Base-by-base conservation (phyloP, 2,113 vertebrate genomes). In the Thalassoma bifasciatum region DNA sequence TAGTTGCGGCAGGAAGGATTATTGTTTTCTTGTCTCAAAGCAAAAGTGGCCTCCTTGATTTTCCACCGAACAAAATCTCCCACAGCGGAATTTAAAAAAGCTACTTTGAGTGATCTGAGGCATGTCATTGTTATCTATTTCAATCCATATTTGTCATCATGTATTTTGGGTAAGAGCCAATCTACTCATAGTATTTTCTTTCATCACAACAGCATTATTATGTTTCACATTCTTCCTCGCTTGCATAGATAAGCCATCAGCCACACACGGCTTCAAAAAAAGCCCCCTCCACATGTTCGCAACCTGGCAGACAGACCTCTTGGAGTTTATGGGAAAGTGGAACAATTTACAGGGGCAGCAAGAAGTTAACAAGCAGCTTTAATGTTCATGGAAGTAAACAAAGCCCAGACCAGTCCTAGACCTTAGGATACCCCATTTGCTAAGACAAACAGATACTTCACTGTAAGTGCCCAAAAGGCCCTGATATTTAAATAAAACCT, bases 311-410 rank as follows among this genome's bases (percentile, higher is more conserved):
- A 57, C 67, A 81, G 58, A 57, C 68, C 30, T 14, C 44, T 76
- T n/a, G 78, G 68, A 58, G 54, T 82, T 87, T 71, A 84, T 85
- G 59, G 85, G 79, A 79, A 87, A 87, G 57, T 70, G 75, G 82
- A 75, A 60, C 40, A 58, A 73, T 92, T 93, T 90, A 92, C 67
- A 61, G 68, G 67, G 74, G 75, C n/a, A 72, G 56, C 1, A 3
- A 72, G 62, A 75, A 75, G 59, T 57, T 82, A 85, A 85, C 69
- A 66, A 79, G 61, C 53, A 57, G 37, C 37, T 87, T 75, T 71
- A 72, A 87, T 76, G 58, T 69, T 80, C 63, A 63, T 36, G 78
- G 68, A 68, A 47, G 37, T 63, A 90, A 81, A 88, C 74, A 72
- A 80, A 79, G 66, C 34, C 36, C 40, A 10, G 61, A n/a, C 59